Conservation (phyloP, 1,140 invertebrate genomes). For the Zaprionus gabonicus region DNA sequence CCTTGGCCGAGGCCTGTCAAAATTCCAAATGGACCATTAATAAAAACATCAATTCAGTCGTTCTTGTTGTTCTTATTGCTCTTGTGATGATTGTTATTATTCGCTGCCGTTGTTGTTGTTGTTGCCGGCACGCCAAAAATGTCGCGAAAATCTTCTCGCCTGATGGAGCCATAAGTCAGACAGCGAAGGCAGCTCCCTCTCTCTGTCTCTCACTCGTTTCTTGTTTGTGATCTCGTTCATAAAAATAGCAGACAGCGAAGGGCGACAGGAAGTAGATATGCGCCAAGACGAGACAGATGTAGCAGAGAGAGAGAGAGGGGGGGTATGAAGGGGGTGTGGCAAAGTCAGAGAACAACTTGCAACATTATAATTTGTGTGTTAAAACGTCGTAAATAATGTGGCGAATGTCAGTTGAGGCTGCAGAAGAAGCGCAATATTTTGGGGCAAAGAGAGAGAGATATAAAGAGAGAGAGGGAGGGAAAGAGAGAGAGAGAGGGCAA, state of each 20-base stretch:
- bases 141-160: conserved; percentile 48
- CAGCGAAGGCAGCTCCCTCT: not conserved
- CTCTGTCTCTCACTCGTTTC: not conserved
- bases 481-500: not conserved
- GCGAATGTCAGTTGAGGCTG: conserved; percentile 30
- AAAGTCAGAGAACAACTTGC: conserved; percentile 48
- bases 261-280: conserved; percentile 20
- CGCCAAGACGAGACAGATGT: not conserved
- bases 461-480: not conserved
- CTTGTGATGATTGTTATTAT: conserved; percentile 36
- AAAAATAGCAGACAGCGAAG: conserved; percentile 69
- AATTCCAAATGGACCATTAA: conserved; percentile 83
- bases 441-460: not conserved
- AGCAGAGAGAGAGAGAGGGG: not conserved
- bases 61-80: conserved; percentile 31
- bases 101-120: conserved; percentile 17
- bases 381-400: conserved; percentile 84
- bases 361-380: conserved; percentile 84
- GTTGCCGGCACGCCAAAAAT: conserved; percentile 64
- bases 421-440: conserved; percentile 21
- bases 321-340: not conserved
- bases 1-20: conserved; percentile 73
- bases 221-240: conserved; percentile 50
- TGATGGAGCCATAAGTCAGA: conserved; percentile 71
- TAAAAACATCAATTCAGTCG: conserved; percentile 80